Conservation (phyloP, 2,888 invertebrate genomes). For the Uloborus plumipes region DNA sequence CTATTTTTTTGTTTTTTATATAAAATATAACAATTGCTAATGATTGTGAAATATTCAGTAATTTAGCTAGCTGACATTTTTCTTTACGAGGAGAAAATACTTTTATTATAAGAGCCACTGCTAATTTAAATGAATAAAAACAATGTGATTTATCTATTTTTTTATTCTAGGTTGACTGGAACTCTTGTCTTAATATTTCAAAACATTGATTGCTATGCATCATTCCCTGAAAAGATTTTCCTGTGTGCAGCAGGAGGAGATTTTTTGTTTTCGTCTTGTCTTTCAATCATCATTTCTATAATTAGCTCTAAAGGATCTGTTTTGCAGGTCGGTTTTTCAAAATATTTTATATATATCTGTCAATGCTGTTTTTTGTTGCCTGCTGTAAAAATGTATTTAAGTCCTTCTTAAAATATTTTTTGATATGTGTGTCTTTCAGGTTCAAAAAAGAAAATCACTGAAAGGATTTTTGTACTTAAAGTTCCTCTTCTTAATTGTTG, state of each 20-base stretch:
- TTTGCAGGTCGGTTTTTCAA: constrained; percentile 30
- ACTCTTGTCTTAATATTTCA: constrained; percentile 16
- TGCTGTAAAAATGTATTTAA: too few relatives aligned
- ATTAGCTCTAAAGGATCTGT: constrained; percentile 41
- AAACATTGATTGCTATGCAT: constrained; percentile 4
- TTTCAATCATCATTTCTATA: constrained; percentile 19
- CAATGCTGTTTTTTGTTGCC: too few relatives aligned
- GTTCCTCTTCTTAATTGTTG: constrained; percentile 22
- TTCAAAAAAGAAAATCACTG: constrained; percentile 20
- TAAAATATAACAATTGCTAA: too few relatives aligned
- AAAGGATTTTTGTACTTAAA: constrained; percentile 24
- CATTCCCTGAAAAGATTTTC: constrained; percentile 4
- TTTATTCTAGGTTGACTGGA: constrained; percentile 13
- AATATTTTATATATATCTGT: not conserved
- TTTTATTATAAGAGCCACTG: too few relatives aligned
- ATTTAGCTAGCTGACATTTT: too few relatives aligned
- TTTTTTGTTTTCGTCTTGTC: constrained; percentile 8
- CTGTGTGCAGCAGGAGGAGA: constrained; percentile 17
- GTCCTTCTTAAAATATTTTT: too few relatives aligned
- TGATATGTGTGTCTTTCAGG: not conserved
- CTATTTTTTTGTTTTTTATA: too few relatives aligned
- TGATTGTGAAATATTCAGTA: too few relatives aligned
- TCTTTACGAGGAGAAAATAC: too few relatives aligned
- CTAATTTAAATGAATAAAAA: too few relatives aligned
- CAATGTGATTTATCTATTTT: not conserved